Percentiles rank a stretch among this genome's conserved stretches.
These are phyloP conservation scores for Mycetomoellerius zeteki DNA, from an alignment of 1,140 invertebrate species.

Conservation along the genomic window DNA sequence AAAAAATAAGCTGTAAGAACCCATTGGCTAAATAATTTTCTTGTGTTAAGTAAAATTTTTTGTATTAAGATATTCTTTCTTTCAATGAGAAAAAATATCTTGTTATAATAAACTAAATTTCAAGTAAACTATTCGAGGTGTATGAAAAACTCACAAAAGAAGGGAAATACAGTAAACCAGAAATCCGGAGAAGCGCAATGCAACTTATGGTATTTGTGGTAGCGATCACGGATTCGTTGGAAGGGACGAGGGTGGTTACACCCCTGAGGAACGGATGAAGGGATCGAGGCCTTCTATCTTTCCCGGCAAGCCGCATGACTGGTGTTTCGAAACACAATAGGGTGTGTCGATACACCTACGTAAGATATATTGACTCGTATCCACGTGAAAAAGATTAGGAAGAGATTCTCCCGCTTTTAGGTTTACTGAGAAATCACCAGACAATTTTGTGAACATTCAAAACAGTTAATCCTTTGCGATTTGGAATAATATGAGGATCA, in stretches of 20 bases:
- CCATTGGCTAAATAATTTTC: too few relatives aligned
- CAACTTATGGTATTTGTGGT: conserved; percentile 73
- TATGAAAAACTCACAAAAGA: conserved; percentile 34
- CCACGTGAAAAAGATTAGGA: not conserved
- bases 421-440: not conserved
- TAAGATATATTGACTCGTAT: conserved; percentile 15
- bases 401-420: not conserved
- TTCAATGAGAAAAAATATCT: too few relatives aligned
- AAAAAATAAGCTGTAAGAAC: too few relatives aligned
- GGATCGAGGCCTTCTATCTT: conserved; percentile 76
- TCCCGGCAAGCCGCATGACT: conserved; percentile 72
- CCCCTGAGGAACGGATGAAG: conserved; percentile 77
- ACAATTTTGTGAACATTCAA: not conserved
- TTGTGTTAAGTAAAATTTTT: too few relatives aligned
- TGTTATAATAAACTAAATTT: not conserved
- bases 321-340: conserved; percentile 75
- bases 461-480: not conserved
- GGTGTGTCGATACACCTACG: conserved; percentile 59
- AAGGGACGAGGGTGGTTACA: conserved; percentile 75
- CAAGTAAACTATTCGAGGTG: not conserved
- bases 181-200: conserved; percentile 13
- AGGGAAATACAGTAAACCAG: conserved; percentile 34
- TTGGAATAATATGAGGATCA: not conserved
- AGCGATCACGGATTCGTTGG: conserved; percentile 71
- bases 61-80: too few relatives aligned